These are phyloP conservation scores for Zosterops japonicus DNA, from an alignment of 2,113 vertebrate species.

Conservation along the genomic window DNA sequence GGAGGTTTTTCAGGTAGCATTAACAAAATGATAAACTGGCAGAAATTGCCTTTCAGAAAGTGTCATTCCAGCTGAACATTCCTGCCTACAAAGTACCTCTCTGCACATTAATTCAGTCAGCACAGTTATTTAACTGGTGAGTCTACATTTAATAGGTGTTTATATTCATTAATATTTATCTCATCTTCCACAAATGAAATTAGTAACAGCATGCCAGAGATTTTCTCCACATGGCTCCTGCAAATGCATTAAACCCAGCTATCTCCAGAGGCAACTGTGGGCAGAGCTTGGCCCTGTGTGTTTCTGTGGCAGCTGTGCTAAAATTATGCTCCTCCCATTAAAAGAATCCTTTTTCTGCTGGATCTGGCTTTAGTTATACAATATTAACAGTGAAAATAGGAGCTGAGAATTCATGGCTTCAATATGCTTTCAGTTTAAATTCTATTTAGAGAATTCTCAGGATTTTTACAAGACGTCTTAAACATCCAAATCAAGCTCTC, in stretches of 20 bases:
- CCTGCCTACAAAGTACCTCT: background rate
- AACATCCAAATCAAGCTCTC: background rate
- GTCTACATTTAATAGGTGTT: background rate
- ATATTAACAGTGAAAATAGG: background rate
- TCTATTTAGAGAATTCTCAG: background rate
- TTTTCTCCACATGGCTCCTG: conserved; percentile 2
- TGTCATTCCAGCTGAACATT: background rate
- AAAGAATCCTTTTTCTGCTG: background rate
- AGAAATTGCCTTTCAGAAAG: background rate
- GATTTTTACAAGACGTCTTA: background rate
- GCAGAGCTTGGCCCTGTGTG: background rate
- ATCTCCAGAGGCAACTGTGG: background rate
- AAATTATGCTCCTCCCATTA: background rate
- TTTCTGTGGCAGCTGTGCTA: background rate
- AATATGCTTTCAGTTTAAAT: background rate
- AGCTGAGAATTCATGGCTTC: background rate
- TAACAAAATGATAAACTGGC: rapidly evolving
- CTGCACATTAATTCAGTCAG: background rate
- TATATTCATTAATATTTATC: conserved; percentile 24
- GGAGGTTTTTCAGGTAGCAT: background rate
- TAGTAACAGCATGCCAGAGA: background rate
- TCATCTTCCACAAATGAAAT: conserved; percentile 15
- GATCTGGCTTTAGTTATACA: background rate
- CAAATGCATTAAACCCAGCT: background rate
- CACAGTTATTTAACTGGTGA: background rate